Evolutionary conservation across 2,113 vertebrate genomes (phyloP), one percentile per base, ranked within the genome.

Genomic region (Chrysochloris asiatica): DNA sequence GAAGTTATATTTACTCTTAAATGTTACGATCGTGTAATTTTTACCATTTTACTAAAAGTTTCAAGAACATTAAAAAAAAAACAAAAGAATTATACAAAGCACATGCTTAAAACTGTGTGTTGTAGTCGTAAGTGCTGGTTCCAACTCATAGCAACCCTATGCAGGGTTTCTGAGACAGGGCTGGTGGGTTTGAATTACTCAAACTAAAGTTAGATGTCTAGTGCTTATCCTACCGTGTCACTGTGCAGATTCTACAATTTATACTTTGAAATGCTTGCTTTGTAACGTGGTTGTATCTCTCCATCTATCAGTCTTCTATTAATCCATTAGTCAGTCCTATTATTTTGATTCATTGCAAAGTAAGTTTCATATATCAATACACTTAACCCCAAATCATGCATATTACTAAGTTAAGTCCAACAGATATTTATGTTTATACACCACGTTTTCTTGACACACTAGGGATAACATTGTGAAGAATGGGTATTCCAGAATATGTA

Each of bases 301-400:
- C n/a, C 28, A 54, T 22, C 83, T 56, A 26, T 33, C 6, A 33
- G 36, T 26, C 26, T 87, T 88, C 41, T 67, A 48, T 12, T 22
- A 33, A 63, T 79, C 30, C 30, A 65, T 47, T 45, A 73, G 56
- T 65, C 21, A 10, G 54, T 61, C 17, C 38, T 71, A 76, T 54
- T 45, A 86, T 50, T 79, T 36, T 80, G 50, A 91, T 76, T 36
- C 36, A 83, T 69, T 91, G 93, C 56, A 83, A 91, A 79, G 14
- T 47, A 71, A 67, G 22, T 52, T 86, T 48, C 14, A 92, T 48
- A 73, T 59, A 88, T 59, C n/a, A 83, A 26, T 65, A 61, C 2
- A 92, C 16, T 83, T 69, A 24, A 89, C 28, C 36, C 33, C 30
- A 65, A 82, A 73, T 33, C 30, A 38, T 48, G 4, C 21, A 67